A percentile compares a stretch with the other conserved stretches of the same genome.
Conservation (phyloP, 2,113 vertebrate species). For the Carassius carassius region DNA sequence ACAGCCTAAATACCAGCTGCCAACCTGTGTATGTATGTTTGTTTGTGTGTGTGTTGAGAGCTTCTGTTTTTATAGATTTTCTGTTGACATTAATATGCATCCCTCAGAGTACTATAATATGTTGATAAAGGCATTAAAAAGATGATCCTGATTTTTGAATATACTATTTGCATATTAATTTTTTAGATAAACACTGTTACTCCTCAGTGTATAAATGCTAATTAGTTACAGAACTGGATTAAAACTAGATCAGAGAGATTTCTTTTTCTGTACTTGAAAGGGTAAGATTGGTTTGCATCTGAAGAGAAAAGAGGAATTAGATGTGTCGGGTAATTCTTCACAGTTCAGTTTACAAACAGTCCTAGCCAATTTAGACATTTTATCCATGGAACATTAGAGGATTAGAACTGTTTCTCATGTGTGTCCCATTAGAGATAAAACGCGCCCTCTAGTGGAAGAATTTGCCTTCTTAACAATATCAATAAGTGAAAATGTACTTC, state of each 20-base stretch:
- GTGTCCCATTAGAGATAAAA: neutral
- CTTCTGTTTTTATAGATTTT: slow-evolving; percentile 15
- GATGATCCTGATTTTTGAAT: neutral
- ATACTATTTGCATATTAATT: neutral
- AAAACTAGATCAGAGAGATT: neutral
- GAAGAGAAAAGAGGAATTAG: neutral
- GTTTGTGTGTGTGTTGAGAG: neutral
- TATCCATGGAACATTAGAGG: neutral
- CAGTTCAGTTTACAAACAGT: slow-evolving; percentile 10
- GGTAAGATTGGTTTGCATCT: neutral
- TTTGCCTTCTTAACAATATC: neutral
- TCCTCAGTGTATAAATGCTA: neutral
- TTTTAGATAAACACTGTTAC: neutral
- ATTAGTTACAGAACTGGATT: neutral
- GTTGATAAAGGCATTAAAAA: neutral
- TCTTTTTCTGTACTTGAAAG: neutral
- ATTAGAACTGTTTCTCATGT: neutral
- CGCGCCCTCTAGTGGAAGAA: slow-evolving; percentile 7
- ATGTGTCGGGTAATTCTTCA: neutral
- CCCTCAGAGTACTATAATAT: neutral
- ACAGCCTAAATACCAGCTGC: neutral
- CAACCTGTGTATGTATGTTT: neutral
- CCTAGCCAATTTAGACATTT: neutral
- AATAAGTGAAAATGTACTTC: neutral
- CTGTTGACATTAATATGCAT: slow-evolving; percentile 20